These are phyloP conservation scores for Dipodomys spectabilis DNA, from an alignment of 2,113 vertebrate genomes.

Conservation along the genomic window DNA sequence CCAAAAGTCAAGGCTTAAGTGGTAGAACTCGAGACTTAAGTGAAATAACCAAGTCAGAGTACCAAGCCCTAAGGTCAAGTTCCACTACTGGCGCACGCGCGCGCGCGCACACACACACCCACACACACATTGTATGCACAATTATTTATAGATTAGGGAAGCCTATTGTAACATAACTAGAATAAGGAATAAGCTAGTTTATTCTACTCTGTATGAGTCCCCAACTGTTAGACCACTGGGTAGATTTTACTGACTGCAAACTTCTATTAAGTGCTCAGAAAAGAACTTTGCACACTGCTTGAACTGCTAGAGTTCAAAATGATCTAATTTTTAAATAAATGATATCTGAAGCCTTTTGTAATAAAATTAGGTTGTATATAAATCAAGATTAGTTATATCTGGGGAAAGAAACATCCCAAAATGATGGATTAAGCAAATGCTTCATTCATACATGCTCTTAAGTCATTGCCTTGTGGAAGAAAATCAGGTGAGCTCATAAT, in stretches of 20 bases:
- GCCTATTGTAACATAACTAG: neutral
- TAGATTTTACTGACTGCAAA: neutral
- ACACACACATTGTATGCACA: too few relatives aligned
- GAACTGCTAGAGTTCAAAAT: neutral
- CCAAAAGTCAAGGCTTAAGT: too few relatives aligned
- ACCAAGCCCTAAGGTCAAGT: too few relatives aligned
- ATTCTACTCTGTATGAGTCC: too few relatives aligned
- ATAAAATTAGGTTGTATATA: conserved; percentile 34
- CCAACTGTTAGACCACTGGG: neutral
- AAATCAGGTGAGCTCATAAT: conserved; percentile 33
- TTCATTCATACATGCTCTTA: conserved; percentile 63
- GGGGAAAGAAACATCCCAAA: conserved; percentile 49
- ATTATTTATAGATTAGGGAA: too few relatives aligned
- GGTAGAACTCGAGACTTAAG: too few relatives aligned
- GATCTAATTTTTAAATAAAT: conserved; percentile 18
- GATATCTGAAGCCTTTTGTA: conserved; percentile 16
- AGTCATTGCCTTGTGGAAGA: conserved; percentile 53
- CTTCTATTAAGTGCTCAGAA: neutral
- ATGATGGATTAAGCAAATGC: conserved; percentile 72
- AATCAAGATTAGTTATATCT: conserved; percentile 64
- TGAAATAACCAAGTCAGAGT: too few relatives aligned
- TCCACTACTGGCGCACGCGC: too few relatives aligned
- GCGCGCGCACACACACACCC: too few relatives aligned
- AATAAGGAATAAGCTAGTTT: neutral
- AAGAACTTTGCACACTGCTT: neutral